Base-by-base conservation (phyloP, 2,113 vertebrate genomes). In the Felis chaus region DNA sequence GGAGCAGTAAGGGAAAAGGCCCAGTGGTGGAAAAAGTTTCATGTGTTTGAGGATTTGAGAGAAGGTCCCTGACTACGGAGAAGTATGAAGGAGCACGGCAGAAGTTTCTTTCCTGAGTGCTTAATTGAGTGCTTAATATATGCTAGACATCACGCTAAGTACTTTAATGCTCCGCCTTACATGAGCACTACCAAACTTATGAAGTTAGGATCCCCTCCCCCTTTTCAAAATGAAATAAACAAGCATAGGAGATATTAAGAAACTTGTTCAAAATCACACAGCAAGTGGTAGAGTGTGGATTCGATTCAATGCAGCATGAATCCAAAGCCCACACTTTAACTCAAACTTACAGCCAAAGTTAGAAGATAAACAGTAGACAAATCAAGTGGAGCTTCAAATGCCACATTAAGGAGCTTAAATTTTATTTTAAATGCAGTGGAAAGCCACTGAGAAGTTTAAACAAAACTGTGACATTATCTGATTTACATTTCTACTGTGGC, bases 181-280 rank as follows among this genome's bases (percentile, higher is more conserved):
- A 29, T 66, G 87, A 93, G 33, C 21, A 92, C 66, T 81, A 81
- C 33, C 27, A 94, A 76, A 96, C 53, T 29, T 78, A 76, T 29
- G 8, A 84, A 86, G 89, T 86, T 36, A 82, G 71, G 85, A 65
- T 0, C 7, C 25, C 2, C 57, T 48, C 7, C 41, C 23, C 21
- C 61, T 86, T 89, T 93, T 85, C 71, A 65, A 96, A 95, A 91
- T 31, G 71, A 95, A 92, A 65, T 91, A 86, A 91, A 45, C 25
- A 66, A 57, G n/a, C 50, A 69, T 1, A 89, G 23, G 55, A 65
- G 18, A 89, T 7, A 5, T 80, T 93, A 89, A 95, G 74, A 92
- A 88, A 89, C 33, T 36, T 91, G 27, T 57, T 82, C 19, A 91
- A 90, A 90, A 87, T 85, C 71, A 94, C 57, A 91, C 0, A 94